These are phyloP conservation scores for Leptinotarsa juncta DNA, from an alignment of 2,888 invertebrate species.

Conservation along the genomic window DNA sequence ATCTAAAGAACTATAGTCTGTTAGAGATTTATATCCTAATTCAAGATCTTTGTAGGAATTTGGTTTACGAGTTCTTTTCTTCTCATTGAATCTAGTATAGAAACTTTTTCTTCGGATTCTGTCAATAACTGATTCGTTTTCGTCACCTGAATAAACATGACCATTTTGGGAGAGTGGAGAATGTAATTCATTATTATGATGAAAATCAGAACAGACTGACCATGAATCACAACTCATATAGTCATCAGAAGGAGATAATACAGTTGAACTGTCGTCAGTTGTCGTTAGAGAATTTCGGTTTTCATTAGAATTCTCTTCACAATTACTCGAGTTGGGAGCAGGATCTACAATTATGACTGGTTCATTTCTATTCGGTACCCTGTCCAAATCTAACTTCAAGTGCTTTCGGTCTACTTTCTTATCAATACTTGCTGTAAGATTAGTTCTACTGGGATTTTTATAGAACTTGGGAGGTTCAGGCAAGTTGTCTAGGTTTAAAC, in stretches of 20 bases:
- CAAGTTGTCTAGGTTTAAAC: slow-evolving; percentile 61
- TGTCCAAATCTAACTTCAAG: slow-evolving; percentile 74
- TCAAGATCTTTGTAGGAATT: slow-evolving; percentile 67
- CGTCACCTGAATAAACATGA: slow-evolving; percentile 64
- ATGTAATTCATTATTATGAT: slow-evolving; percentile 51
- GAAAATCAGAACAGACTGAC: slow-evolving; percentile 74
- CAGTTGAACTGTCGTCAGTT: slow-evolving; percentile 64
- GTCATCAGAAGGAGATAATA: slow-evolving; percentile 74
- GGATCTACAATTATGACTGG: slow-evolving; percentile 34
- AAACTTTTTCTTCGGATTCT: slow-evolving; percentile 90
- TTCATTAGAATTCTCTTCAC: slow-evolving; percentile 40
- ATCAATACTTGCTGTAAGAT: slow-evolving; percentile 40
- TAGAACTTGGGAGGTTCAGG: slow-evolving; percentile 53
- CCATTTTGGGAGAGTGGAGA: slow-evolving; percentile 65
- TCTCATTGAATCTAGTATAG: slow-evolving; percentile 89
- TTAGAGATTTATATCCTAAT: slow-evolving; percentile 48
- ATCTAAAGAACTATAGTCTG: slow-evolving; percentile 58
- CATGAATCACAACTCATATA: slow-evolving; percentile 71
- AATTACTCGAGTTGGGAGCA: slow-evolving; percentile 41
- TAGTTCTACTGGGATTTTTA: slow-evolving; percentile 41
- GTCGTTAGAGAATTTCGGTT: slow-evolving; percentile 48
- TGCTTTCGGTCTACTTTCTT: slow-evolving; percentile 64
- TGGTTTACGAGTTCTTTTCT: slow-evolving; percentile 78
- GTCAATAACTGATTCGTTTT: slow-evolving; percentile 80
- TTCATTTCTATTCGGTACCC: slow-evolving; percentile 45